A percentile compares a stretch with the other conserved stretches of the same genome.
phyloP scores from a whole-genome alignment of 2,797 vertebrate genomes.

The Paramormyrops hopkinsi region DNA sequence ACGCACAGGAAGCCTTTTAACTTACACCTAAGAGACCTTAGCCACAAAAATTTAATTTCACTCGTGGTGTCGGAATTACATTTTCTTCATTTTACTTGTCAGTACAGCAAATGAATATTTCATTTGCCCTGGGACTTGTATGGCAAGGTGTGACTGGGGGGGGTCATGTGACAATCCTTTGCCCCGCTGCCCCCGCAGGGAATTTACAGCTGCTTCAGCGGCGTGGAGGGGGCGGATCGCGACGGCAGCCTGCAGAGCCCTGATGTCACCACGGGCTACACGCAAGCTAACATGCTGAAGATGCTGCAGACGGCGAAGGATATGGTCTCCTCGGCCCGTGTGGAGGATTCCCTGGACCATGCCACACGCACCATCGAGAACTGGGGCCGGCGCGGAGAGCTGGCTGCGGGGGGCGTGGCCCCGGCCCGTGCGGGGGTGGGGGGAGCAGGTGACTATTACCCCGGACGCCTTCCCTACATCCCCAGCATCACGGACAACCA shows the following conservation, averaged over 20 bases:
- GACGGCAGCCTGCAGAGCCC: slow-evolving; percentile 67
- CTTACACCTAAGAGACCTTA: slow-evolving; percentile 10
- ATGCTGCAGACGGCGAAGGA: slow-evolving; percentile 92
- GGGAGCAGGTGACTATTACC: slow-evolving; percentile 38
- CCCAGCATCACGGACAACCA: slow-evolving; percentile 65
- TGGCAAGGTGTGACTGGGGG: no score
- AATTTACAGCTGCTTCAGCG: slow-evolving; percentile 94
- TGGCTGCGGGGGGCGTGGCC: slow-evolving; percentile 54
- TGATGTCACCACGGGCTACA: slow-evolving; percentile 77
- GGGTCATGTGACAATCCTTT: background rate
- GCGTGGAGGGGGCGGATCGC: slow-evolving; percentile 74
- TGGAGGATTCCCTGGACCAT: slow-evolving; percentile 85
- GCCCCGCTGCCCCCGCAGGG: slow-evolving; percentile 59
- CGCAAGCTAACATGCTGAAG: slow-evolving; percentile 88
- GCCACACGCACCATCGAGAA: slow-evolving; percentile 85
- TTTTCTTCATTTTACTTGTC: slow-evolving; percentile 25
- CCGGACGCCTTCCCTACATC: slow-evolving; percentile 58
- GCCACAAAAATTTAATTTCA: background rate
- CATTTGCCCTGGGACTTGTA: slow-evolving; percentile 20
- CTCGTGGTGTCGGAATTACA: slow-evolving; percentile 11
- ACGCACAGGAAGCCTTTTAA: background rate
- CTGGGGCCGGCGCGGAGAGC: slow-evolving; percentile 73
- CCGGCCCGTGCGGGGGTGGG: slow-evolving; percentile 41
- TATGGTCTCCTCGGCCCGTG: slow-evolving; percentile 81
- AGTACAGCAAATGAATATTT: slow-evolving; percentile 5